phyloP scores from a whole-genome alignment of 2,888 invertebrate genomes.

The Cordylochernes scorpioides region DNA sequence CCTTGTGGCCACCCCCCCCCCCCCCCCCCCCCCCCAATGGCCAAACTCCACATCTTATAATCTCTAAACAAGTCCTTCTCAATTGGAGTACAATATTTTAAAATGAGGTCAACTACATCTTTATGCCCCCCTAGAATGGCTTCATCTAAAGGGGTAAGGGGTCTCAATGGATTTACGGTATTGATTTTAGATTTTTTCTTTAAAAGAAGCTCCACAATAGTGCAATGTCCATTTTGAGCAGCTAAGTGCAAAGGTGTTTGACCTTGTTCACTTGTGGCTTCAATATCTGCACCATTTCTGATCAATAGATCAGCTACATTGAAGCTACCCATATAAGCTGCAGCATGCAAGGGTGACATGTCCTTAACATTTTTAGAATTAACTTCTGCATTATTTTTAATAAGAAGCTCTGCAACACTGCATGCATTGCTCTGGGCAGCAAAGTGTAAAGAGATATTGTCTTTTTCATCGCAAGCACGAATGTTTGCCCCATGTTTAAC shows the following conservation, averaged over 20 bases:
- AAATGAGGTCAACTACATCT: slow-evolving; percentile 1
- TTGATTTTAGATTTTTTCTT: too few relatives aligned
- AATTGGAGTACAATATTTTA: background rate
- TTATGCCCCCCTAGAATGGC: slow-evolving; percentile 2
- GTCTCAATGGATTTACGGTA: too few relatives aligned
- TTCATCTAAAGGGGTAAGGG: slow-evolving; percentile 3
- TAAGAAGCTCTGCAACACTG: slow-evolving; percentile 73
- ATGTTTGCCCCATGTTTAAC: background rate
- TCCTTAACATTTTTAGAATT: slow-evolving; percentile 63
- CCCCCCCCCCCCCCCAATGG: too few relatives aligned
- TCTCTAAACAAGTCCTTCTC: too few relatives aligned
- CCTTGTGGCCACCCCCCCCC: too few relatives aligned
- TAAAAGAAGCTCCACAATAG: too few relatives aligned
- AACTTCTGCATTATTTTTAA: slow-evolving; percentile 69
- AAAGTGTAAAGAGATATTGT: background rate
- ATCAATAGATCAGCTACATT: too few relatives aligned
- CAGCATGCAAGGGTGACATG: slow-evolving; percentile 71
- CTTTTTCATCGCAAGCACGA: background rate
- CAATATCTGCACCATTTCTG: too few relatives aligned
- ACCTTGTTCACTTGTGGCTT: too few relatives aligned
- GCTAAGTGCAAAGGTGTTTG: slow-evolving; percentile 1
- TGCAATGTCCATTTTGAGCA: slow-evolving; percentile 1
- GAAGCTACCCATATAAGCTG: slow-evolving; percentile 41
- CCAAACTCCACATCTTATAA: too few relatives aligned
- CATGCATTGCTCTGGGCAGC: too few relatives aligned